These are phyloP conservation scores for Ethmia dodecea DNA, from an alignment of 2,888 invertebrate genomes.

Conservation along the genomic window DNA sequence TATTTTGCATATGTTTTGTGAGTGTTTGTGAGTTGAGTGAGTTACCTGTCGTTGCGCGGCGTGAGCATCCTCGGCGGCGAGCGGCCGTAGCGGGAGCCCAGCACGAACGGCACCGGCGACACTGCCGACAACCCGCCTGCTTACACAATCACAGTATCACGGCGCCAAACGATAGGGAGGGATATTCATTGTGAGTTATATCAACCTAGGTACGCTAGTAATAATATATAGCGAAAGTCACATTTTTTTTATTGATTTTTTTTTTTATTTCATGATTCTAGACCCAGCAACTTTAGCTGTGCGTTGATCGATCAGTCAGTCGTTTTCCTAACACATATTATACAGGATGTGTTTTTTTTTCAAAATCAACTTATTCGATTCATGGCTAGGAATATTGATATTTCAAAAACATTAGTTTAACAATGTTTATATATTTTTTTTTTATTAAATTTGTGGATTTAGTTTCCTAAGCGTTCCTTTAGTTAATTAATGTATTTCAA, in stretches of 20 bases:
- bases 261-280: background rate
- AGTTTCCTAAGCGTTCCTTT: too few species aligned
- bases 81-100: conserved; percentile 59
- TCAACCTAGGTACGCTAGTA: background rate
- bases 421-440: too few species aligned
- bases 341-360: too few species aligned
- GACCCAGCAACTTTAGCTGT: background rate
- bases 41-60: conserved; percentile 46
- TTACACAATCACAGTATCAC: background rate
- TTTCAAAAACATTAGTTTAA: too few species aligned
- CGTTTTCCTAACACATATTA: too few species aligned
- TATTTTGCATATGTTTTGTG: too few species aligned
- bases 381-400: too few species aligned
- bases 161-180: background rate
- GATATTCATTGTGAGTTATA: background rate
- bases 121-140: conserved; percentile 25
- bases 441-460: too few species aligned
- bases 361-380: too few species aligned
- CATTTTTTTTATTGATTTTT: background rate
- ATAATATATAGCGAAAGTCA: background rate
- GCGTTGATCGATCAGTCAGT: too few species aligned
- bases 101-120: conserved; percentile 54
- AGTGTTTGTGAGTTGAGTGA: background rate
- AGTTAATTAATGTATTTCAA: too few species aligned
- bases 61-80: conserved; percentile 44